Evolutionary conservation across 2,113 vertebrate species (phyloP).

Genomic region (Hippocampus mohnikei): DNA sequence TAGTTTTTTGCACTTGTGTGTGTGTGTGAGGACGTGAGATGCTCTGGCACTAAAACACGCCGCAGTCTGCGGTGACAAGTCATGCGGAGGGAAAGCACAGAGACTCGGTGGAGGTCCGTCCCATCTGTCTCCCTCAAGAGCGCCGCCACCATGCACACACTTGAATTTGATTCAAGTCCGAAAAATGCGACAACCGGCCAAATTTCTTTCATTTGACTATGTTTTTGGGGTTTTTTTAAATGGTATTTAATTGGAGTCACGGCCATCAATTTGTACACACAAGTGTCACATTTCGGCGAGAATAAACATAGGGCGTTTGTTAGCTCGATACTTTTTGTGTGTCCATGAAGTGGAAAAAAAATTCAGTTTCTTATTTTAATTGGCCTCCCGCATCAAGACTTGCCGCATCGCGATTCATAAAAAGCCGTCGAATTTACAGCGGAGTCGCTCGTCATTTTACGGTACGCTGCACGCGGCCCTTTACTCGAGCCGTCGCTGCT

Average conservation of each 20-base stretch:
- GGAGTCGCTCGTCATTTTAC: slow-evolving; percentile 19
- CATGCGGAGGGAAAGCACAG: slow-evolving; percentile 51
- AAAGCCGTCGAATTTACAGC: not conserved
- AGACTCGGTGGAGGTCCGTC: slow-evolving; percentile 41
- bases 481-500: slow-evolving; percentile 7
- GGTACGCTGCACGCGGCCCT: slow-evolving; percentile 1
- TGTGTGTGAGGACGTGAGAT: slow-evolving; percentile 13
- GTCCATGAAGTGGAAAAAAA: not conserved
- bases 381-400: slow-evolving; percentile 18
- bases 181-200: slow-evolving; percentile 36
- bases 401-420: slow-evolving; percentile 13
- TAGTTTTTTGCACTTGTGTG: slow-evolving; percentile 28
- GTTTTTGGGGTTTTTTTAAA: slow-evolving; percentile 30
- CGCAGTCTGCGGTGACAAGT: slow-evolving; percentile 43
- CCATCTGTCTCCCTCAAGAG: slow-evolving; percentile 55
- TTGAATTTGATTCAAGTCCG: slow-evolving; percentile 13
- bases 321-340: not conserved
- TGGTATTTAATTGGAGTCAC: slow-evolving; percentile 44
- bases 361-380: slow-evolving; percentile 26
- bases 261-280: slow-evolving; percentile 46
- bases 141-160: slow-evolving; percentile 10
- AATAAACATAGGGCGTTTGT: not conserved
- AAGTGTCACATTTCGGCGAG: not conserved
- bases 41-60: slow-evolving; percentile 44
- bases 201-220: slow-evolving; percentile 53